A percentile compares a stretch with the other conserved stretches of the same genome.
These are phyloP conservation scores for Phrynocephalus versicolor DNA, from an alignment of 2,113 vertebrate species.

Conservation along the genomic window DNA sequence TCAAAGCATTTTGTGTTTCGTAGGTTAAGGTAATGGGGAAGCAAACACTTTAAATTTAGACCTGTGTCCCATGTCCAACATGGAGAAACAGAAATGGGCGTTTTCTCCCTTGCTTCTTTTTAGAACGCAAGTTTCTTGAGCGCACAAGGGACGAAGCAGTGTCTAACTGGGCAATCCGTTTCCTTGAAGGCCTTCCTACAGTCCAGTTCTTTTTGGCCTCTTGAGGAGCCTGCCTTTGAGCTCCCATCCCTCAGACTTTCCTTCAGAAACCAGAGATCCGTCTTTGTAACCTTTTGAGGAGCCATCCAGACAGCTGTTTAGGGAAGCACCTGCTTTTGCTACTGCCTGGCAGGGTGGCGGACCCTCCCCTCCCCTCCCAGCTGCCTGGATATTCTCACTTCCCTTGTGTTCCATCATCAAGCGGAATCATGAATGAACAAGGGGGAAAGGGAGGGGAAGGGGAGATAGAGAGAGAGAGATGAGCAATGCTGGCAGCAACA, in stretches of 20 bases:
- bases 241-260: background rate
- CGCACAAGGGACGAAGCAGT: background rate
- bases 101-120: background rate
- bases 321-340: conserved; percentile 8
- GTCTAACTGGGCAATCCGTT: background rate
- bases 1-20: too few relatives aligned
- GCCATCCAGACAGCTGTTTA: background rate
- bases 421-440: background rate
- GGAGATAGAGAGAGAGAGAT: too few relatives aligned
- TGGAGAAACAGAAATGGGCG: background rate
- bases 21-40: background rate
- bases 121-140: background rate
- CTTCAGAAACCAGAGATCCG: background rate
- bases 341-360: conserved; percentile 1
- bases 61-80: background rate
- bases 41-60: background rate
- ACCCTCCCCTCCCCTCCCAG: background rate
- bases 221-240: background rate
- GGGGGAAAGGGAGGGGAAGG: background rate
- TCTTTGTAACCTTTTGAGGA: background rate
- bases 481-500: background rate
- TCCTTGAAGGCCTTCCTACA: background rate
- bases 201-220: background rate
- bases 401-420: background rate
- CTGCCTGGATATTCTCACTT: background rate